Percentiles rank a stretch among this genome's conserved stretches.
These are phyloP conservation scores for Corapipo altera DNA, from an alignment of 2,113 vertebrate genomes.

Conservation along the genomic window DNA sequence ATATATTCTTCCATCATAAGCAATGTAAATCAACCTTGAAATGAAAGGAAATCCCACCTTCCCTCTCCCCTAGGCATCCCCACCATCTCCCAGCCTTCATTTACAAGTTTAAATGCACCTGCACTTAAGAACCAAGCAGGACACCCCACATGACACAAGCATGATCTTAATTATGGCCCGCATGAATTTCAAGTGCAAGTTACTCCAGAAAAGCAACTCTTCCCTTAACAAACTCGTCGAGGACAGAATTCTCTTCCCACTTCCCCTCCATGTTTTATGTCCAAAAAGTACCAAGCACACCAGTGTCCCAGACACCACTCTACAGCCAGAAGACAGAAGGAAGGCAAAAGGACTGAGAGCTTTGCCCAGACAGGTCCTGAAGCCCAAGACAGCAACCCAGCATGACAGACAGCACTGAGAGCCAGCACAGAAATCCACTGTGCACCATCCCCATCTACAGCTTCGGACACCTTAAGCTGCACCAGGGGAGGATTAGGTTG, in stretches of 20 bases:
- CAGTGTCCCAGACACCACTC: accelerated
- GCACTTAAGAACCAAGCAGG: accelerated
- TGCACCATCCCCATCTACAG: accelerated
- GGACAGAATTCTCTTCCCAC: background rate
- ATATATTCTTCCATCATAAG: background rate
- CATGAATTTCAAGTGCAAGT: background rate
- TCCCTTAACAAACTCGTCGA: background rate
- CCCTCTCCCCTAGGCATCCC: background rate
- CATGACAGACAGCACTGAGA: background rate
- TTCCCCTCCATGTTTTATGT: accelerated
- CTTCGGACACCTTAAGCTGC: accelerated
- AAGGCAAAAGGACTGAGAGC: too few species aligned
- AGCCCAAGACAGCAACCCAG: background rate
- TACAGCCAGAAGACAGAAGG: accelerated
- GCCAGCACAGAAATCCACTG: background rate
- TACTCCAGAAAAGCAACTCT: background rate
- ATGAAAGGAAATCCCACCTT: background rate
- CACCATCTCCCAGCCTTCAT: background rate
- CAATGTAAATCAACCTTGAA: background rate
- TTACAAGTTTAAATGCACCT: background rate
- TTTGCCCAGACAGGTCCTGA: background rate
- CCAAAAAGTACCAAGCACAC: background rate
- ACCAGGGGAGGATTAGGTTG: accelerated
- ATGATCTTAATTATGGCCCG: background rate
- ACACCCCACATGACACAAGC: too few species aligned